These are phyloP conservation scores for Meandrusa payeni DNA, from an alignment of 2,888 invertebrate genomes.

Conservation along the genomic window DNA sequence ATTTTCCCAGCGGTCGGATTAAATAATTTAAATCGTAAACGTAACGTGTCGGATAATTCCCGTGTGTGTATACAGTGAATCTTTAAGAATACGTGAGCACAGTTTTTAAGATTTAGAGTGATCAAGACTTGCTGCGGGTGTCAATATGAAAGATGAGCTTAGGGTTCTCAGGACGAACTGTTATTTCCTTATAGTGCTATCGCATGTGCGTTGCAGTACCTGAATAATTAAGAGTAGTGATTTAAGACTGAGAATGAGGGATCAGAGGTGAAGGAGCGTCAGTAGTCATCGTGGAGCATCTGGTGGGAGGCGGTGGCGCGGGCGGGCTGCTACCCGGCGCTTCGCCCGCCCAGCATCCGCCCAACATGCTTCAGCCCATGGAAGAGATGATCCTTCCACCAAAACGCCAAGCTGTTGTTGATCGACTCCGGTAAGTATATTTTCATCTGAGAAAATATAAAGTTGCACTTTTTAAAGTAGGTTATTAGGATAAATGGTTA, in stretches of 20 bases:
- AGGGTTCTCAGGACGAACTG: slow-evolving; percentile 64
- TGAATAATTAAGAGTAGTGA: slow-evolving; percentile 42
- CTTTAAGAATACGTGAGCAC: slow-evolving; percentile 27
- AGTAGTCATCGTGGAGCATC: slow-evolving; percentile 85
- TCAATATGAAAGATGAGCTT: slow-evolving; percentile 59
- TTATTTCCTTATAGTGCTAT: slow-evolving; percentile 58
- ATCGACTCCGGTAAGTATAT: slow-evolving; percentile 83
- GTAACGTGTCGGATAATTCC: slow-evolving; percentile 1
- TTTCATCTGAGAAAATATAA: no score
- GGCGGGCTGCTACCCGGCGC: slow-evolving; percentile 84
- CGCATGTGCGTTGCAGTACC: slow-evolving; percentile 62
- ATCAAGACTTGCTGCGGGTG: slow-evolving; percentile 34
- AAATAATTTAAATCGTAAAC: slow-evolving; percentile 13
- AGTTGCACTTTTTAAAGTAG: no score
- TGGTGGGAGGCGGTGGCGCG: slow-evolving; percentile 88
- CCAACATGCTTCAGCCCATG: slow-evolving; percentile 83
- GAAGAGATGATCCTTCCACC: slow-evolving; percentile 88
- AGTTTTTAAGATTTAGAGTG: slow-evolving; percentile 24
- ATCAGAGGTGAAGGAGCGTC: slow-evolving; percentile 49
- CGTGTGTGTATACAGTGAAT: slow-evolving; percentile 17
- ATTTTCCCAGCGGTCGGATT: slow-evolving; percentile 22
- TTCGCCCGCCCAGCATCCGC: slow-evolving; percentile 81
- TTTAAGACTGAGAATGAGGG: slow-evolving; percentile 51
- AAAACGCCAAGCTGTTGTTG: slow-evolving; percentile 92
- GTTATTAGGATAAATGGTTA: no score